phyloP scores from a whole-genome alignment of 1,140 invertebrate genomes.

The Hormaphis cornu region DNA sequence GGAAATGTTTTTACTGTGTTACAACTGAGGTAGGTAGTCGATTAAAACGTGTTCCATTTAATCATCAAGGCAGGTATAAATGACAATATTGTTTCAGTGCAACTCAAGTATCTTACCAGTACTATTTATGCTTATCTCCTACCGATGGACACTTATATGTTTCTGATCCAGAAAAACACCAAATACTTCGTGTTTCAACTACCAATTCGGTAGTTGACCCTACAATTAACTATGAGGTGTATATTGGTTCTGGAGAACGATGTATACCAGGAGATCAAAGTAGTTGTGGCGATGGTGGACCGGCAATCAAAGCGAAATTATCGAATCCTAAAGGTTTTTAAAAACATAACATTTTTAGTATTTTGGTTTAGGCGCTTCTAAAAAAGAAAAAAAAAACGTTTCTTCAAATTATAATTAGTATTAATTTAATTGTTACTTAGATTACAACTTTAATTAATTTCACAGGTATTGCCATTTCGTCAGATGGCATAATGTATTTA shows the following conservation, averaged over 20 bases:
- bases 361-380: not conserved
- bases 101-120: constrained; percentile 88
- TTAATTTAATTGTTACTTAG: not conserved
- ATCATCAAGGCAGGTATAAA: too few relatives aligned
- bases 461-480: constrained; percentile 72
- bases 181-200: constrained; percentile 65
- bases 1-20: constrained; percentile 85
- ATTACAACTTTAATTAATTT: constrained; percentile 30
- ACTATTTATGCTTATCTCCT: constrained; percentile 88
- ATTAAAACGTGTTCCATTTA: not conserved
- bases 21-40: constrained; percentile 63
- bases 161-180: constrained; percentile 87
- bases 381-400: not conserved
- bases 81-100: constrained; percentile 54
- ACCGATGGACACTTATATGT: constrained; percentile 91
- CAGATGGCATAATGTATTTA: constrained; percentile 85
- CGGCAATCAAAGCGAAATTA: constrained; percentile 78
- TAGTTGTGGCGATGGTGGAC: constrained; percentile 87
- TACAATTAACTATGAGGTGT: constrained; percentile 68
- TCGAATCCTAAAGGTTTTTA: constrained; percentile 90
- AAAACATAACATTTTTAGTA: too few relatives aligned
- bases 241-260: constrained; percentile 89
- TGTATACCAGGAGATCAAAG: constrained; percentile 85
- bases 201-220: constrained; percentile 71
- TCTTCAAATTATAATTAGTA: not conserved